Evolutionary conservation across 1,140 invertebrate genomes (phyloP).

Genomic region (Oedothorax gibbosus): DNA sequence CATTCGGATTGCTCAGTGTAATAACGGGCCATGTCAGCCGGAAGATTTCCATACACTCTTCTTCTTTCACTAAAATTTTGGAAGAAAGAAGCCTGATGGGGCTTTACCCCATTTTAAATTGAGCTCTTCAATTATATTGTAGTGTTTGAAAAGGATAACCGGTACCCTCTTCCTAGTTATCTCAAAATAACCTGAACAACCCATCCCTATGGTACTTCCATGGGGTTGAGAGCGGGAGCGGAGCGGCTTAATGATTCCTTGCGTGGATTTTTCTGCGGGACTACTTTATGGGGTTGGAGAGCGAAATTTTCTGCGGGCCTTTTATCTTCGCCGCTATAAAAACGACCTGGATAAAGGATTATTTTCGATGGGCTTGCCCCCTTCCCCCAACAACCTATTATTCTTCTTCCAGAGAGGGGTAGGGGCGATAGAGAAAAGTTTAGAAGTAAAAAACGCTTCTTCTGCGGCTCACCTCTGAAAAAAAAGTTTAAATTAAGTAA

Average conservation of each 20-base stretch:
- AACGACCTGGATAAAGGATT: constrained; percentile 57
- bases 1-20: too few species aligned
- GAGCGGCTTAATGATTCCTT: constrained; percentile 54
- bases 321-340: constrained; percentile 51
- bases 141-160: too few species aligned
- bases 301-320: constrained; percentile 34
- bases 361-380: constrained; percentile 14
- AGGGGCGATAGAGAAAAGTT: neutral
- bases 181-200: too few species aligned
- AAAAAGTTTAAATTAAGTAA: constrained; percentile 49
- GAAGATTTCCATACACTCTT: too few species aligned
- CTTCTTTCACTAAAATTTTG: too few species aligned
- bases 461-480: too few species aligned
- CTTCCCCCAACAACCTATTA: constrained; percentile 41
- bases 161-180: too few species aligned
- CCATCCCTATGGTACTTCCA: too few species aligned
- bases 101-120: too few species aligned
- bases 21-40: too few species aligned
- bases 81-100: too few species aligned
- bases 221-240: neutral
- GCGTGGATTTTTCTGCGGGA: constrained; percentile 49
- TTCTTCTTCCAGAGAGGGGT: constrained; percentile 14
- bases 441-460: neutral
- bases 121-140: too few species aligned
- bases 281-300: constrained; percentile 47